These are phyloP conservation scores for Ceratosolen fusciceps DNA, from an alignment of 1,140 invertebrate species.

Conservation along the genomic window DNA sequence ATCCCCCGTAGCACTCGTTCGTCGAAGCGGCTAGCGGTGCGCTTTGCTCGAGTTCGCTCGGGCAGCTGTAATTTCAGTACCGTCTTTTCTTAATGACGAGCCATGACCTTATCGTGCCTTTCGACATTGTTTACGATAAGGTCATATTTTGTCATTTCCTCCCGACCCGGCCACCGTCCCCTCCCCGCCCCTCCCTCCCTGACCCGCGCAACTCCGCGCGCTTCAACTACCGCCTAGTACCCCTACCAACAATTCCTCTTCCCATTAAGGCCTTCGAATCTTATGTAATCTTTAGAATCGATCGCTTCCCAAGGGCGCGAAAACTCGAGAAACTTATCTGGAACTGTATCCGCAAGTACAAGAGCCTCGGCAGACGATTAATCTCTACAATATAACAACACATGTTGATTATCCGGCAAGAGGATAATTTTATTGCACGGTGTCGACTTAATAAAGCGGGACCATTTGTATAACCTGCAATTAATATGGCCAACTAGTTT, in stretches of 20 bases:
- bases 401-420: neutral
- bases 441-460: neutral
- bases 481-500: neutral
- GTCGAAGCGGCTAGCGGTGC: neutral
- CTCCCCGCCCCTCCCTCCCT: no score
- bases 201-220: no score
- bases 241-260: no score
- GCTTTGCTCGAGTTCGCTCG: neutral
- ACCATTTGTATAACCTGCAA: neutral
- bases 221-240: no score
- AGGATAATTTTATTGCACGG: neutral
- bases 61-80: conserved; percentile 17
- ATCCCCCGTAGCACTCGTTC: neutral
- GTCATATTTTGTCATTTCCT: neutral
- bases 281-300: no score
- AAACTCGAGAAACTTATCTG: no score
- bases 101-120: neutral
- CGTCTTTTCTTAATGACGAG: neutral
- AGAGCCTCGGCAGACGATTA: no score
- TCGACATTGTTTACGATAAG: neutral
- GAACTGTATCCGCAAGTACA: neutral
- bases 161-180: no score
- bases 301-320: no score
- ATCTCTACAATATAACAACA: neutral
- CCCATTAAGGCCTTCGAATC: no score